phyloP scores from a whole-genome alignment of 2,888 invertebrate species.

The Megaustenia siamemsis region DNA sequence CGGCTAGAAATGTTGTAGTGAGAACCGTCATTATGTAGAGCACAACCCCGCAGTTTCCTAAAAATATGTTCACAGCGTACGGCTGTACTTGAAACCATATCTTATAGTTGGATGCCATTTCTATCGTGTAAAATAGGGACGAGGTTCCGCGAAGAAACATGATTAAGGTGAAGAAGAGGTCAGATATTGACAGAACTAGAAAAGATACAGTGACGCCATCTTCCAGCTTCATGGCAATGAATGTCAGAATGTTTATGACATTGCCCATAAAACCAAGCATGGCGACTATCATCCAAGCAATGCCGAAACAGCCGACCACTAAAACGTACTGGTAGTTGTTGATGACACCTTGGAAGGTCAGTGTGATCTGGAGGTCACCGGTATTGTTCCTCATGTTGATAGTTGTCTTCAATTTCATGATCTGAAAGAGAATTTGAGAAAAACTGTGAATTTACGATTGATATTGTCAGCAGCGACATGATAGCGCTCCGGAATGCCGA shows the following conservation, averaged over 20 bases:
- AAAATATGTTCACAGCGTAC: neutral
- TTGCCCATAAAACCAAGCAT: conserved; percentile 16
- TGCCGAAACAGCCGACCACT: neutral
- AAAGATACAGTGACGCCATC: conserved; percentile 36
- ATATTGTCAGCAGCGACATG: too few species aligned
- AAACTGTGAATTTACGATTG: too few species aligned
- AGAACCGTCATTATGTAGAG: conserved; percentile 21
- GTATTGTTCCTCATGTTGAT: neutral
- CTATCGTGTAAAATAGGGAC: neutral
- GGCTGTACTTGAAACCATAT: conserved; percentile 29
- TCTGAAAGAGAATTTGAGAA: too few species aligned
- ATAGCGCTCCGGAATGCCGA: too few species aligned
- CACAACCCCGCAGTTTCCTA: conserved; percentile 1
- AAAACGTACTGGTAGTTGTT: neutral
- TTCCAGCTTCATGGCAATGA: conserved; percentile 26
- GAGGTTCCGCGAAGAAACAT: conserved; percentile 8
- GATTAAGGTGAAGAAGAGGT: neutral
- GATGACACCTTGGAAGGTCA: neutral
- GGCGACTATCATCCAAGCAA: neutral
- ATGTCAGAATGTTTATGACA: conserved; percentile 26
- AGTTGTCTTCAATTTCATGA: neutral
- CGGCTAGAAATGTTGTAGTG: conserved; percentile 37
- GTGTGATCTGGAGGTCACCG: neutral
- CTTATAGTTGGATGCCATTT: neutral
- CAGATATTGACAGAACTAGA: neutral